Evolutionary conservation across 2,888 invertebrate species (phyloP).

Genomic region (Cataglyphis cursor): DNA sequence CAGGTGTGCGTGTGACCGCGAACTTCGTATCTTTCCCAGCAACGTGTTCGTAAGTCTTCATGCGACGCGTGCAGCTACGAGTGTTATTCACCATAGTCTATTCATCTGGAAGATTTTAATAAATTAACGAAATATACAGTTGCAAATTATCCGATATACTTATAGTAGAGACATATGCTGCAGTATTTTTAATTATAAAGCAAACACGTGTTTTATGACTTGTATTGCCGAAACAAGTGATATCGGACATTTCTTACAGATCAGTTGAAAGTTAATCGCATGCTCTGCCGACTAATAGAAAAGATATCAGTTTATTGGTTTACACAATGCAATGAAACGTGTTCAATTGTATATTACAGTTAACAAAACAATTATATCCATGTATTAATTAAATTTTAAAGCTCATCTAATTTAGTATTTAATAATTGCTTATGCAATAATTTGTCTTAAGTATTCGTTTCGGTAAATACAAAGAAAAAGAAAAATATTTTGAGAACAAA

Average conservation of each 20-base stretch:
- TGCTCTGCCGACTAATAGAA: conserved; percentile 33
- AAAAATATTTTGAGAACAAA: conserved; percentile 10
- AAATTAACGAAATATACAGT: conserved; percentile 6
- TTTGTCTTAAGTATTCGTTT: conserved; percentile 1
- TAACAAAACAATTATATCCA: conserved; percentile 65
- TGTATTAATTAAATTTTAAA: conserved; percentile 81
- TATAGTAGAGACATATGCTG: conserved; percentile 6
- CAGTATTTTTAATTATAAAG: conserved; percentile 38
- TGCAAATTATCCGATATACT: conserved; percentile 5
- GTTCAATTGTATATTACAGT: conserved; percentile 26
- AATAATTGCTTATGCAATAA: conserved; percentile 50
- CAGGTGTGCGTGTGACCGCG: conserved; percentile 44
- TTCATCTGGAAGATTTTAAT: conserved; percentile 45
- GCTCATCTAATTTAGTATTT: conserved; percentile 61
- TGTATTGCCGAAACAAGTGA: conserved; percentile 34
- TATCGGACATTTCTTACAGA: conserved; percentile 20
- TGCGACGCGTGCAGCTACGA: conserved; percentile 39
- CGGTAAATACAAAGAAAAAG: background rate
- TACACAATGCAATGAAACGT: conserved; percentile 34
- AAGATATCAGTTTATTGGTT: conserved; percentile 30
- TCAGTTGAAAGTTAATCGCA: conserved; percentile 2
- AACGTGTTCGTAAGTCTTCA: conserved; percentile 24
- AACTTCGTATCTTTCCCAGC: conserved; percentile 24
- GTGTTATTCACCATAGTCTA: conserved; percentile 43
- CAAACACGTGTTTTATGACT: conserved; percentile 25